A percentile compares a stretch with the other conserved stretches of the same genome.
phyloP scores from a whole-genome alignment of 2,888 invertebrate species.

The Petrolisthes cinctipes region DNA sequence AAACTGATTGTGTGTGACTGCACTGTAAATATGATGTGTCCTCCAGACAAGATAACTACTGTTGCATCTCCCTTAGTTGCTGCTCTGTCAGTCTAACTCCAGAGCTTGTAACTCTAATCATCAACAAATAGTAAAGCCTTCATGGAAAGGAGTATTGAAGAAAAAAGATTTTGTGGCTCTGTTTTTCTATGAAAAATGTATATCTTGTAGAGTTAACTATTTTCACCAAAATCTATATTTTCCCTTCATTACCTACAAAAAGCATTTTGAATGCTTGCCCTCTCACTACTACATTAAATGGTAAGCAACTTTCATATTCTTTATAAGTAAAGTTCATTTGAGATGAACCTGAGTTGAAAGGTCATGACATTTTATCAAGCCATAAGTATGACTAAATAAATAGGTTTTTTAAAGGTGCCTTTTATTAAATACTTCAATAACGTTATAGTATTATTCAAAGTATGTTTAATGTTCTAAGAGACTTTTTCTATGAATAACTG shows the following conservation, averaged over 20 bases:
- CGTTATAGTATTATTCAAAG: neutral
- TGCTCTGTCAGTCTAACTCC: conserved; percentile 17
- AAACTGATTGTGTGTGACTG: neutral
- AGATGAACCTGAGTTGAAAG: conserved; percentile 35
- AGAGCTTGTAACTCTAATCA: conserved; percentile 20
- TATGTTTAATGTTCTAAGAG: no score
- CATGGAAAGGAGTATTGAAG: conserved; percentile 27
- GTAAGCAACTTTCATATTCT: conserved; percentile 44
- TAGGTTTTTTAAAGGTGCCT: conserved; percentile 41
- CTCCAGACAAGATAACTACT: neutral
- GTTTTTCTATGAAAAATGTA: conserved; percentile 37
- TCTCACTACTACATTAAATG: conserved; percentile 35
- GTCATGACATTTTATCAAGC: conserved; percentile 55
- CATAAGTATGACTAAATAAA: conserved; percentile 52
- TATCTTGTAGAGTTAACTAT: conserved; percentile 45
- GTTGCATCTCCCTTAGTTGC: conserved; percentile 2
- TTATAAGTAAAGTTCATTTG: conserved; percentile 47
- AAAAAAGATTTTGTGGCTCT: conserved; percentile 13
- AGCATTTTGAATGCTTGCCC: conserved; percentile 41
- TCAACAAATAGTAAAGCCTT: conserved; percentile 31
- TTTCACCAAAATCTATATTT: conserved; percentile 44
- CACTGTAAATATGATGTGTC: neutral
- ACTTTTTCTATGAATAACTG: no score
- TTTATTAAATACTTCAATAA: conserved; percentile 17
- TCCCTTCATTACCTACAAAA: conserved; percentile 37